Conservation (phyloP, 2,113 vertebrate genomes). For the Ranitomeya imitator region DNA sequence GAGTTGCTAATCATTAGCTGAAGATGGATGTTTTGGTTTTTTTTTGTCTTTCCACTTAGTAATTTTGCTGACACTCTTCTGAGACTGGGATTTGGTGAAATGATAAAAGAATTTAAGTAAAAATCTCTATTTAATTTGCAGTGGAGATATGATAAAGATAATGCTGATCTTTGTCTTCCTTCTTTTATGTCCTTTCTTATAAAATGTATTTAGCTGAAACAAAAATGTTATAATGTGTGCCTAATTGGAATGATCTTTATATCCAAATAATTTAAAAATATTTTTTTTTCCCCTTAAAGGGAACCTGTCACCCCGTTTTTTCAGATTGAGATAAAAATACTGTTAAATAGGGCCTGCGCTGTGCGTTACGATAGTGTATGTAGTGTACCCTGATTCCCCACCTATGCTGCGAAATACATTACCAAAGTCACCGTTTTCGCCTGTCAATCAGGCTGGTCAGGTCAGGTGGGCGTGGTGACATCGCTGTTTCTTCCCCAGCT, state of each 20-base stretch:
- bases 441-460: too few relatives aligned
- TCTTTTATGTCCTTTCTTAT: background rate
- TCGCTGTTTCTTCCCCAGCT: too few relatives aligned
- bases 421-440: too few relatives aligned
- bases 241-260: background rate
- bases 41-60: constrained; percentile 6
- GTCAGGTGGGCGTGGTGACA: too few relatives aligned
- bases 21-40: background rate
- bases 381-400: too few relatives aligned
- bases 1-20: constrained; percentile 5
- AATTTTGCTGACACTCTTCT: background rate
- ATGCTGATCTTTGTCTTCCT: background rate
- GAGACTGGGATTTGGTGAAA: background rate
- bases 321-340: too few relatives aligned
- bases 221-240: background rate
- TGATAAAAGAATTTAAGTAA: background rate
- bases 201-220: background rate
- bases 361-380: too few relatives aligned
- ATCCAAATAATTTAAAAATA: background rate
- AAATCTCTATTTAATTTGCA: background rate
- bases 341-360: too few relatives aligned
- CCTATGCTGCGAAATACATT: too few relatives aligned
- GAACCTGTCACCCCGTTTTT: too few relatives aligned
- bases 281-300: too few relatives aligned
- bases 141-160: background rate